These are phyloP conservation scores for Halotydeus destructor DNA, from an alignment of 1,140 invertebrate genomes.

Conservation along the genomic window DNA sequence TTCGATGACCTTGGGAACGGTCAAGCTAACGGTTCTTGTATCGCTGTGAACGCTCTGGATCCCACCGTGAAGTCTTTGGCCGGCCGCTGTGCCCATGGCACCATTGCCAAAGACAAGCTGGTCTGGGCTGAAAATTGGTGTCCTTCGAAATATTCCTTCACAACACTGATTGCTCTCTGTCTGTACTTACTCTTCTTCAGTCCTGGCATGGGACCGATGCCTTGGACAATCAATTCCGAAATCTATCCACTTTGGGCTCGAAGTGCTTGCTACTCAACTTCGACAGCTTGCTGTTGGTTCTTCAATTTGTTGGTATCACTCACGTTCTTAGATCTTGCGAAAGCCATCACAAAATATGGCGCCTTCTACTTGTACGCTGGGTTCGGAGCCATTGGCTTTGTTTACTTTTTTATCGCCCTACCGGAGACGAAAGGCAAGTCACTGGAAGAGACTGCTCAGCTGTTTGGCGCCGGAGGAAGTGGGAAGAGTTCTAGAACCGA, in stretches of 20 bases:
- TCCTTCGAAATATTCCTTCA: slow-evolving; percentile 30
- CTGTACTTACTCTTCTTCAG: slow-evolving; percentile 33
- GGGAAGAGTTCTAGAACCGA: no score
- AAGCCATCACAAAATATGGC: slow-evolving; percentile 31
- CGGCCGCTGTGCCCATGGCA: slow-evolving; percentile 9
- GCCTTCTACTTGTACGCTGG: slow-evolving; percentile 33
- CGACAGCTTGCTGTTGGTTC: slow-evolving; percentile 37
- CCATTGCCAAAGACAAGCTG: background rate
- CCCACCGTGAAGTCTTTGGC: background rate
- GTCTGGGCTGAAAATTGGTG: slow-evolving; percentile 30
- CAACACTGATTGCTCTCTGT: slow-evolving; percentile 30
- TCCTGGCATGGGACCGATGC: slow-evolving; percentile 39
- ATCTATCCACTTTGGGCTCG: slow-evolving; percentile 41
- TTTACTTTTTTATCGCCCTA: slow-evolving; percentile 28
- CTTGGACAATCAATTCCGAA: slow-evolving; percentile 42
- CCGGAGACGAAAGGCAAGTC: slow-evolving; percentile 34
- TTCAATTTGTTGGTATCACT: slow-evolving; percentile 37
- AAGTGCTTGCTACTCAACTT: slow-evolving; percentile 32
- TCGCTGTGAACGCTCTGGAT: no score
- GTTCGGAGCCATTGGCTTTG: slow-evolving; percentile 28
- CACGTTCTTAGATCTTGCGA: slow-evolving; percentile 33
- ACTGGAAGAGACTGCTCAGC: slow-evolving; percentile 34
- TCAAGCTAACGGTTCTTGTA: no score
- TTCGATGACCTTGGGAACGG: no score
- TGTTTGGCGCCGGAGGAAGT: no score